A percentile compares a stretch with the other conserved stretches of the same genome.
Conservation (phyloP, 2,113 vertebrate genomes). For the Micromys minutus region DNA sequence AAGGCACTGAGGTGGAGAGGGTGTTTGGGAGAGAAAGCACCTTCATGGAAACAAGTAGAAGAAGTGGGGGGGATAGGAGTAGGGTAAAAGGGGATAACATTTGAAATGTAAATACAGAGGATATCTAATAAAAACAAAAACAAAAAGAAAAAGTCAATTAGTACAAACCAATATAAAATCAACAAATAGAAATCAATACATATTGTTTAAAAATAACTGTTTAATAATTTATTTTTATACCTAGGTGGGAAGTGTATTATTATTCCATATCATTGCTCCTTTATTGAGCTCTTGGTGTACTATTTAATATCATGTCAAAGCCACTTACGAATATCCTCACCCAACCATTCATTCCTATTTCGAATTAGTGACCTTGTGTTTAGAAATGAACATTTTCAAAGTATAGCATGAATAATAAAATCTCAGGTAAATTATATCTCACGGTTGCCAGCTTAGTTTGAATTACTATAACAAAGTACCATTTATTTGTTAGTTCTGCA, state of each 20-base stretch:
- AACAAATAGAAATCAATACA: not conserved
- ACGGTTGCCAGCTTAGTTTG: not conserved
- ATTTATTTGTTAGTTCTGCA: not conserved
- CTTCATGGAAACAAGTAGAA: too few species aligned
- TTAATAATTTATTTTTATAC: not conserved
- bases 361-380: not conserved
- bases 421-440: not conserved
- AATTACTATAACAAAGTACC: not conserved
- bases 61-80: too few species aligned
- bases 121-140: too few species aligned
- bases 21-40: too few species aligned
- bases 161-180: not conserved
- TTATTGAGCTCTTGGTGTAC: not conserved
- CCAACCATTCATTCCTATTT: not conserved
- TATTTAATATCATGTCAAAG: not conserved
- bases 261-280: not conserved
- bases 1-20: too few species aligned
- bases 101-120: too few species aligned
- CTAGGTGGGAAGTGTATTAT: not conserved
- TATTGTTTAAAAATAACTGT: not conserved
- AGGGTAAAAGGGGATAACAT: too few species aligned
- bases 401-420: not conserved
- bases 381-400: not conserved
- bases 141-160: not conserved
- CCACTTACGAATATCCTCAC: not conserved